Base-by-base conservation (phyloP, 35 echinoderm and acorn worm genomes). In the Apostichopus parvimensis region DNA sequence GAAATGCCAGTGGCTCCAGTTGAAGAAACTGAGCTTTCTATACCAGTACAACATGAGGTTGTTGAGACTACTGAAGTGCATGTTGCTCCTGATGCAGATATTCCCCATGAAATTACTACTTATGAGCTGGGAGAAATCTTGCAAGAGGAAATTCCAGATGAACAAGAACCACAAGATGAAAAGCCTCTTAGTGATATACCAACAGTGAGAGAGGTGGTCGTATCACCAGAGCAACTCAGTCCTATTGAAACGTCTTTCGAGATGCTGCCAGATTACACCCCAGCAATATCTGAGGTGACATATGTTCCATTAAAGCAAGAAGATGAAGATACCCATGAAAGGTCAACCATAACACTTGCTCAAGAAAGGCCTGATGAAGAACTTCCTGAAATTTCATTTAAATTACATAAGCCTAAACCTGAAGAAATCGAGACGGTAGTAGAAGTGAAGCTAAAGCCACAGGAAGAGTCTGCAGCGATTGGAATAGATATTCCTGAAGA, bases 71-170 rank as follows among this genome's bases (percentile, higher is more conserved):
- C 86, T n/a, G 83, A 87, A 87, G 83, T 80, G 28, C 52, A 28
- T 25, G 52, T 54, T 72, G 3, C 64, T 28, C 86, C 86, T 45
- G 12, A 62, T 23, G 86, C 7, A 11, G 86, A 88, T 0, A 28
- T 21, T 24, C 86, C 86, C 1, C 20, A 73, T 52, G 86, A 88
- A 72, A 88, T 88, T 9, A 88, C 86, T 54, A 34, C 86, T 12
- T 73, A 72, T 73, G 61, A 88, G 60, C 86, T 88, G 20, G 86
- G 86, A 88, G 86, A 88, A 73, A 88, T 88, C 60, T 88, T 88
- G 64, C 61, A 88, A 66, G 86, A 88, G 45, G 86, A 88, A 88
- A 73, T 88, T 22, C 86, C 86, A 53, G 86, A 88, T 65, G 61
- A 72, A 17, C 17, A 72, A 66, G n/a, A 34, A 17, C 86, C 64